Percentiles rank a stretch among this genome's conserved stretches.
Evolutionary conservation across 30 jellyfish, hydroid and myxozoan species (phyloP).

Genomic region (Pseudorhiza aurosa): DNA sequence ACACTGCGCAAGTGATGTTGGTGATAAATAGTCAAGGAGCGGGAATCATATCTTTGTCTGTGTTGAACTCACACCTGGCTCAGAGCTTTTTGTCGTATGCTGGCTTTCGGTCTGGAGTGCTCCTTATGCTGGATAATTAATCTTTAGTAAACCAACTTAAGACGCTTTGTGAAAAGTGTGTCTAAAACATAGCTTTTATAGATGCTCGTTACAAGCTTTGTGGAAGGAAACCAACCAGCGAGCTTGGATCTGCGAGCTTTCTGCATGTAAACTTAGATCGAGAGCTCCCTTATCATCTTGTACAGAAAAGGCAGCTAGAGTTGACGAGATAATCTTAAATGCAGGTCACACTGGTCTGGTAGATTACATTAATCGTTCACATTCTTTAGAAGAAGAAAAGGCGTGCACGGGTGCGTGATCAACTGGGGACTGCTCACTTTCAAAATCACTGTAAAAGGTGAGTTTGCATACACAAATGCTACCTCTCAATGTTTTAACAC

Average conservation of each 20-base stretch:
- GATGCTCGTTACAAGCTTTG: too few species aligned
- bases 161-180: neutral
- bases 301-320: conserved; percentile 48
- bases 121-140: conserved; percentile 26
- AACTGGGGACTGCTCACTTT: conserved; percentile 4
- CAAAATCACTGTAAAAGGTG: neutral
- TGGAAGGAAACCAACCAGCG: too few species aligned
- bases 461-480: too few species aligned
- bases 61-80: conserved; percentile 69
- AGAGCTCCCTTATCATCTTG: conserved; percentile 36
- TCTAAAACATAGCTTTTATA: neutral
- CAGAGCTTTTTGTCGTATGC: conserved; percentile 10
- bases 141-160: conserved; percentile 19
- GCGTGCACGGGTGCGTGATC: neutral
- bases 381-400: conserved; percentile 35
- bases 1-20: conserved; percentile 31
- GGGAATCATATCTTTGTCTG: conserved; percentile 27
- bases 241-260: too few species aligned
- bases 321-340: conserved; percentile 46
- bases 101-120: conserved; percentile 16
- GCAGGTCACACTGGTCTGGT: conserved; percentile 61
- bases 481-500: too few species aligned
- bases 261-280: too few species aligned
- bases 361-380: conserved; percentile 32
- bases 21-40: neutral